Base-by-base conservation (phyloP, 2,888 invertebrate species). In the Dynastes grantii region DNA sequence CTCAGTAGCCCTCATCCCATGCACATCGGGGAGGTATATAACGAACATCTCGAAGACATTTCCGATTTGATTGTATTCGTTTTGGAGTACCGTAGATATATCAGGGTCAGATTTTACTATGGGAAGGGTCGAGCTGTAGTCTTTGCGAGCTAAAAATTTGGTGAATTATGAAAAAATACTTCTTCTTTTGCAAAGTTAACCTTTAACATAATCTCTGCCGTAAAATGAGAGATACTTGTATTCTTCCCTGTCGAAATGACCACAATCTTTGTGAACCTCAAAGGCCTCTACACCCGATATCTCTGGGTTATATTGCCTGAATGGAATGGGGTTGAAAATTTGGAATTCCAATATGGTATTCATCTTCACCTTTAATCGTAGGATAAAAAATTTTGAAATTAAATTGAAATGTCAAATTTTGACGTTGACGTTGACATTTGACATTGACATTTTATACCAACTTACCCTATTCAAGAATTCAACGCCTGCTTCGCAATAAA, bases 271-370 rank as follows among this genome's bases (percentile, higher is more conserved):
- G 86, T 94, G 93, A 27, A 94, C 91, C 83, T 96, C 94, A 3
- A 93, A 88, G 75, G 91, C 90, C 6, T 81, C 68, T 13, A 82
- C 77, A 76, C 85, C 83, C 0, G 87, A 81, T 82, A 94, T 90
- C 84, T 92, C 91, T 67, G 96, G 96, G 85, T 97, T 92, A 90
- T 94, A 97, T 86, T 97, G 95, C 84, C 94, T 92, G 89, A 98
- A 99, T 27, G 96, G 96, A 82, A 97, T 93, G n/a, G 98, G 96
- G 85, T 94, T 94, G 90, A 95, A 99, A 84, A 98, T 93, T 91
- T 98, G 98, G 89, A 93, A 94, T 82, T 95, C 94, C 82, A 91
- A 90, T 81, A 99, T 96, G 2, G 97, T 97, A 89, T 98, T 98
- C 96, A 99, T 97, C 79, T 98, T 93, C 11, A 97, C 95, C 95